phyloP scores from a whole-genome alignment of 1,140 invertebrate species.

The Leptinotarsa undecemlineata region DNA sequence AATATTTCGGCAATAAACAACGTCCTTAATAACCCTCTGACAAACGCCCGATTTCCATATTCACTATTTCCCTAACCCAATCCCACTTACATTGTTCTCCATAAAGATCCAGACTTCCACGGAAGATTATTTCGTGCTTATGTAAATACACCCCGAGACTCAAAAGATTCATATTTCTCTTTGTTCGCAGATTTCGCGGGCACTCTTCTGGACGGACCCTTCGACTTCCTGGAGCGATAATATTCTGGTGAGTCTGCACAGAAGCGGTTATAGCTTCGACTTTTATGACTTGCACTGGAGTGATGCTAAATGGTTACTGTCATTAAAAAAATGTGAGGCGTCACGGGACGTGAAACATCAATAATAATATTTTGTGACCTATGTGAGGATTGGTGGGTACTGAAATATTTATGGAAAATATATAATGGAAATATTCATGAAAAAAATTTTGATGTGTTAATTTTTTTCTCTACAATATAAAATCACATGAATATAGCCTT shows the following conservation, averaged over 20 bases:
- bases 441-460: too few species aligned
- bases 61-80: background rate
- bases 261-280: background rate
- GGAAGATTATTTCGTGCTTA: constrained; percentile 16
- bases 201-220: constrained; percentile 12
- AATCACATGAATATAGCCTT: background rate
- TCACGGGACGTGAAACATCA: too few species aligned
- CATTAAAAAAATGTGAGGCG: too few species aligned
- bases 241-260: background rate
- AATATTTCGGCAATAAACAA: background rate
- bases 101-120: constrained; percentile 19
- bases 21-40: background rate
- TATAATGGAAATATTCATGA: too few species aligned
- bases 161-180: constrained; percentile 17
- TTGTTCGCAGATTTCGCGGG: constrained; percentile 20
- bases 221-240: background rate
- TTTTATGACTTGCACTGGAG: background rate
- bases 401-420: too few species aligned
- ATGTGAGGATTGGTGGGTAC: too few species aligned
- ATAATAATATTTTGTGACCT: too few species aligned
- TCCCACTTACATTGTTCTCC: constrained; percentile 10
- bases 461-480: background rate
- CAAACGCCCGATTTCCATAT: background rate
- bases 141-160: constrained; percentile 9
- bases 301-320: too few species aligned